Conservation (phyloP, 2,797 vertebrate genomes). For the Myotis vivesi region DNA sequence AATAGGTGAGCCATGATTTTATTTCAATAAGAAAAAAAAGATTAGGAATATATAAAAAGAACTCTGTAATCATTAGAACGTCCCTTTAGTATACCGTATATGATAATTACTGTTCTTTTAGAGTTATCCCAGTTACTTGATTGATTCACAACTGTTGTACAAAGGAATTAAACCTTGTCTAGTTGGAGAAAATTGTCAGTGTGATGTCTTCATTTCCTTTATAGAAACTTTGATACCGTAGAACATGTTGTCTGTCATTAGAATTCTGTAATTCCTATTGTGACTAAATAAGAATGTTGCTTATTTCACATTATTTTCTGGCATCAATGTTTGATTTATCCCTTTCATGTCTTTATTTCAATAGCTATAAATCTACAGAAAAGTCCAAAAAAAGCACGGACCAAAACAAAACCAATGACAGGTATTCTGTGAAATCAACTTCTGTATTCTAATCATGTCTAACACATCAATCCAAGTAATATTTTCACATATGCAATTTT, state of each 20-base stretch:
- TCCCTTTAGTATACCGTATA: not conserved
- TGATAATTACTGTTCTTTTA: not conserved
- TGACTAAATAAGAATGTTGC: not conserved
- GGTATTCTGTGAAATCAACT: slow-evolving; percentile 82
- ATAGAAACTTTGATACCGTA: not conserved
- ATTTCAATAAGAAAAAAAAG: not conserved
- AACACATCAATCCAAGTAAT: not conserved
- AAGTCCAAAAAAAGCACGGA: slow-evolving; percentile 77
- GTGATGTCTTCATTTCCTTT: not conserved
- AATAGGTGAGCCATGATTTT: not conserved
- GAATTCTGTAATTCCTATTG: not conserved
- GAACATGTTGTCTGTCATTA: not conserved
- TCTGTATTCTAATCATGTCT: not conserved
- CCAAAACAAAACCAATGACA: slow-evolving; percentile 89
- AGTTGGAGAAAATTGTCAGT: not conserved
- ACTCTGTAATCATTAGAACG: not conserved
- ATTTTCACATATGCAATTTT: not conserved
- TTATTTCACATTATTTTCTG: slow-evolving; percentile 61
- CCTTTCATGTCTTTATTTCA: slow-evolving; percentile 86
- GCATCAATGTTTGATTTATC: slow-evolving; percentile 85
- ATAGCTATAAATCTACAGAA: slow-evolving; percentile 86
- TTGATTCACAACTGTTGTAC: not conserved
- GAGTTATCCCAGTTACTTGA: not conserved
- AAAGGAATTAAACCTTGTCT: not conserved
- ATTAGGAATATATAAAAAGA: not conserved